These are phyloP conservation scores for Nasonia longicornis DNA, from an alignment of 1,140 invertebrate genomes.

Conservation along the genomic window DNA sequence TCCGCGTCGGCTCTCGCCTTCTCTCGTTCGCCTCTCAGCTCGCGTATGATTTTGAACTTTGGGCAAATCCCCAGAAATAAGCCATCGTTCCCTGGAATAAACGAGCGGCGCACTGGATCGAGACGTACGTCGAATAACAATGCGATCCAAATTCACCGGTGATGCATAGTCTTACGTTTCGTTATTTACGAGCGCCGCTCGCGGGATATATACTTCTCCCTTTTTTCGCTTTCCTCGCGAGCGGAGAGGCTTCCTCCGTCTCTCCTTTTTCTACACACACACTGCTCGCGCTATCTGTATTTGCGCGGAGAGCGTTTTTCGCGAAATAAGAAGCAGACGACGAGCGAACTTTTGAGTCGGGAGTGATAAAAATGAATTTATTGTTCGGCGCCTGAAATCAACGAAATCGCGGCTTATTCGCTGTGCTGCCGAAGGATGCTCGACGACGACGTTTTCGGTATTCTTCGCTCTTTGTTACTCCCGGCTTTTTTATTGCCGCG, in stretches of 20 bases:
- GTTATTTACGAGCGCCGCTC: slow-evolving; percentile 44
- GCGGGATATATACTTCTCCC: slow-evolving; percentile 20
- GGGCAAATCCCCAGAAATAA: slow-evolving; percentile 43
- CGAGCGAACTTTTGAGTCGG: background rate
- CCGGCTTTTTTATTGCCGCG: slow-evolving; percentile 11
- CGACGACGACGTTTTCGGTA: background rate
- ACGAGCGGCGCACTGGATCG: slow-evolving; percentile 28
- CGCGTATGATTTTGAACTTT: slow-evolving; percentile 30
- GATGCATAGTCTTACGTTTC: slow-evolving; percentile 39
- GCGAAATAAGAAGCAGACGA: background rate
- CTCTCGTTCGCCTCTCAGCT: background rate
- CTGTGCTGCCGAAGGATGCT: background rate
- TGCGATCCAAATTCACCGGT: slow-evolving; percentile 43
- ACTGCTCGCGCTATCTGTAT: background rate
- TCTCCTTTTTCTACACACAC: background rate
- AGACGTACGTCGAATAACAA: slow-evolving; percentile 47
- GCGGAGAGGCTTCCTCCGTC: background rate
- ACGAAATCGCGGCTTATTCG: background rate
- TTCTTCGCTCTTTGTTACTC: background rate
- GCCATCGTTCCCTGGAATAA: slow-evolving; percentile 27
- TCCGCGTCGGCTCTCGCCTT: background rate
- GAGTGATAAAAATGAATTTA: background rate
- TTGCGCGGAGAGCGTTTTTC: background rate
- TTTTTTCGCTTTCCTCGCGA: background rate
- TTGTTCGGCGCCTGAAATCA: background rate